Conservation (phyloP, 2,888 invertebrate genomes). For the Pheosia tremula region DNA sequence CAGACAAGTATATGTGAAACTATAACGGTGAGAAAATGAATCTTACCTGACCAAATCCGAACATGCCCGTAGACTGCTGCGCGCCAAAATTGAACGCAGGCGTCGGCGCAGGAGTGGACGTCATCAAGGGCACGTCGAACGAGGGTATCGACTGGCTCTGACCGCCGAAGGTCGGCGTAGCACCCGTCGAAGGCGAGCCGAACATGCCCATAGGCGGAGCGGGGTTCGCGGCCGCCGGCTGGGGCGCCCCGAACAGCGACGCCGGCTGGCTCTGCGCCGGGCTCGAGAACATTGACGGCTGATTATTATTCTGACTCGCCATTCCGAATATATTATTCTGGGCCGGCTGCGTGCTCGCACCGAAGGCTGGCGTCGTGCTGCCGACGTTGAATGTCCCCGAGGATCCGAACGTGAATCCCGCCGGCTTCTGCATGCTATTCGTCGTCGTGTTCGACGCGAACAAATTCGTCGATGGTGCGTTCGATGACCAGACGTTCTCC, state of each 20-base stretch:
- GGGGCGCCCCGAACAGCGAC: constrained; percentile 55
- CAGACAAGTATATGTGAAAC: not conserved
- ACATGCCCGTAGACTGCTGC: constrained; percentile 50
- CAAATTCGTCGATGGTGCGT: constrained; percentile 40
- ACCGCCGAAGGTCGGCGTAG: constrained; percentile 54
- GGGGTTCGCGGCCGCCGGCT: constrained; percentile 38
- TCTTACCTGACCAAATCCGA: constrained; percentile 71
- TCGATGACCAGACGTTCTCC: constrained; percentile 60
- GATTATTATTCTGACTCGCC: constrained; percentile 43
- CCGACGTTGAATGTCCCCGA: constrained; percentile 49
- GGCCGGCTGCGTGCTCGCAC: constrained; percentile 41
- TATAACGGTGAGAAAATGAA: not conserved
- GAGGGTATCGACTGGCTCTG: constrained; percentile 47
- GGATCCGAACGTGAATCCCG: constrained; percentile 59
- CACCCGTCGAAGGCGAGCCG: constrained; percentile 44
- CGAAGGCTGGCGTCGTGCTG: constrained; percentile 47
- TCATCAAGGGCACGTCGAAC: constrained; percentile 52
- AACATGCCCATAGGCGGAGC: constrained; percentile 47
- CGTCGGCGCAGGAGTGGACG: constrained; percentile 39
- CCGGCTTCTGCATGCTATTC: constrained; percentile 51
- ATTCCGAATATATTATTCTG: constrained; percentile 59
- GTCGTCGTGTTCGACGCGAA: constrained; percentile 49
- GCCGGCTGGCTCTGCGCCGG: constrained; percentile 42
- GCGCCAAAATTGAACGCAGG: constrained; percentile 64
- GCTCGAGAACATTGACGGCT: constrained; percentile 53